Conservation (phyloP, 2,113 vertebrate genomes). For the Callopanchax toddi region DNA sequence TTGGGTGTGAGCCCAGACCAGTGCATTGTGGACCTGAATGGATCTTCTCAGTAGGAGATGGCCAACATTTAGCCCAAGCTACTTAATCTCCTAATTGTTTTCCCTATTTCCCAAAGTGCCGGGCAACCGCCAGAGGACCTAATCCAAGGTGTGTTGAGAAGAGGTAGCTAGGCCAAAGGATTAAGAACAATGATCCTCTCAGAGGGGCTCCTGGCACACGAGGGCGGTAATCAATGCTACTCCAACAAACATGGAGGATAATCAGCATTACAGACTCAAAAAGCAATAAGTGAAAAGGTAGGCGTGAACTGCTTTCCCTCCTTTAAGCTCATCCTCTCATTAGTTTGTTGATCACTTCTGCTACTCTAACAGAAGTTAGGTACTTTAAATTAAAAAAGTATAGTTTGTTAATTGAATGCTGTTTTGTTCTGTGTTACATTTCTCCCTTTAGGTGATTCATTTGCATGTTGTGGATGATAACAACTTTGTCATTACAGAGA, state of each 20-base stretch:
- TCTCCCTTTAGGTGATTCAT: background rate
- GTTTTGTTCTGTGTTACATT: background rate
- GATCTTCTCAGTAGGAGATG: conserved; percentile 54
- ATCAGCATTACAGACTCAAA: conserved; percentile 68
- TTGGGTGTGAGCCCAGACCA: conserved; percentile 67
- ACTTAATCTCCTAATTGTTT: conserved; percentile 80
- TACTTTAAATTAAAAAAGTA: conserved; percentile 12
- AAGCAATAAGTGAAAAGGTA: conserved; percentile 58
- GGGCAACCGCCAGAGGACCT: conserved; percentile 53
- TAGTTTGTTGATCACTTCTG: no score
- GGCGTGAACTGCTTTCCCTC: conserved; percentile 33
- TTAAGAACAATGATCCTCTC: conserved; percentile 79
- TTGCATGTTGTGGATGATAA: conserved; percentile 18
- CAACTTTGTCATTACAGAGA: conserved; percentile 19
- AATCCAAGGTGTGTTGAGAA: conserved; percentile 76
- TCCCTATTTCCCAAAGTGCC: conserved; percentile 66
- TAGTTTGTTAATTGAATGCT: background rate
- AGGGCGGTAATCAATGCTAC: conserved; percentile 73
- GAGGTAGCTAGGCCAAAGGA: conserved; percentile 74
- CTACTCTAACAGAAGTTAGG: background rate
- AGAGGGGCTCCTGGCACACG: conserved; percentile 64
- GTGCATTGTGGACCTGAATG: conserved; percentile 55
- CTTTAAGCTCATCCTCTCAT: conserved; percentile 15
- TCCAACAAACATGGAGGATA: conserved; percentile 69
- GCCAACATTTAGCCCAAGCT: conserved; percentile 61